Evolutionary conservation across 2,113 vertebrate genomes (phyloP).

Genomic region (Colistium nudipinnis): DNA sequence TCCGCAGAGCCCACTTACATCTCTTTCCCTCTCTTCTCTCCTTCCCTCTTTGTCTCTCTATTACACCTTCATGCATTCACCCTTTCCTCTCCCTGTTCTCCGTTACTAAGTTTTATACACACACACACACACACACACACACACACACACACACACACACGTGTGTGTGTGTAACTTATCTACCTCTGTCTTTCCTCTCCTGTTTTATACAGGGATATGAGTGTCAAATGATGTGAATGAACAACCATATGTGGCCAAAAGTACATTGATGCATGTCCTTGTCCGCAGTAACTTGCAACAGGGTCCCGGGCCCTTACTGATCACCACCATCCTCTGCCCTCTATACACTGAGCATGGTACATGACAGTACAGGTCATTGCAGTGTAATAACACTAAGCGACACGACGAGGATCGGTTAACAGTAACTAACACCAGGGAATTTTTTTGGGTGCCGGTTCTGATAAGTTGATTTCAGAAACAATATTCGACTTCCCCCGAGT

Average conservation of each 20-base stretch:
- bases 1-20: slow-evolving; percentile 87
- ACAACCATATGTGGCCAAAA: background rate
- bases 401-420: too few relatives aligned
- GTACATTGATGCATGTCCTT: background rate
- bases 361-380: too few relatives aligned
- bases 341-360: background rate
- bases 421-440: too few relatives aligned
- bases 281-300: too few relatives aligned
- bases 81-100: slow-evolving; percentile 36
- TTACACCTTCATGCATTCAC: slow-evolving; percentile 60
- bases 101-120: background rate
- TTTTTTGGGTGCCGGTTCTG: too few relatives aligned
- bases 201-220: background rate
- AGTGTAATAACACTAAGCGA: too few relatives aligned
- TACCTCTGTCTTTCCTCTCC: background rate
- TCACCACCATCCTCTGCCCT: background rate
- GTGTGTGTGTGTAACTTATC: background rate
- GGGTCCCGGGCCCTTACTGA: background rate
- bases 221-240: background rate
- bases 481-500: too few relatives aligned
- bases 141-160: background rate
- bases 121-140: background rate
- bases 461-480: too few relatives aligned
- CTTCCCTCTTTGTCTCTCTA: slow-evolving; percentile 33
- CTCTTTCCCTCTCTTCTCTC: slow-evolving; percentile 59